Percentiles rank a stretch among this genome's conserved stretches.
These are phyloP conservation scores for Agrotis clavis DNA, from an alignment of 2,888 invertebrate genomes.

Conservation along the genomic window DNA sequence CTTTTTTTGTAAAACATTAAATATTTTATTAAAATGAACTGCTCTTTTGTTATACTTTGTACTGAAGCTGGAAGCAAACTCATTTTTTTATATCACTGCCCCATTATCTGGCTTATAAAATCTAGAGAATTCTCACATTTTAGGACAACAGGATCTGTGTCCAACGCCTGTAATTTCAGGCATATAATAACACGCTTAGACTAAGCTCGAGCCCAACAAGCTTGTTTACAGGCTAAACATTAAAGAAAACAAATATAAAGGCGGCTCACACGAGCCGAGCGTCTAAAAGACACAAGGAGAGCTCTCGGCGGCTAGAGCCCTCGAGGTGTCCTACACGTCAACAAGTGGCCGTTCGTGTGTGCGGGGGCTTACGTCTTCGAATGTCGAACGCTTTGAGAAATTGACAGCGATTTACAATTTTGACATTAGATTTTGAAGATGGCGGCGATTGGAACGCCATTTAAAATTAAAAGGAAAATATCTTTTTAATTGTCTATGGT, in stretches of 20 bases:
- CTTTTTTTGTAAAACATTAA: constrained; percentile 5
- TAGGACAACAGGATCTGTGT: neutral
- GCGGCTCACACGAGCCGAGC: constrained; percentile 59
- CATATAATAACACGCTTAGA: neutral
- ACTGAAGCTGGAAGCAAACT: neutral
- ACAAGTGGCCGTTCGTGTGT: constrained; percentile 86
- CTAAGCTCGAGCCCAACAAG: constrained; percentile 15
- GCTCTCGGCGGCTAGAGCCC: constrained; percentile 83
- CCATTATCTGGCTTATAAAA: neutral
- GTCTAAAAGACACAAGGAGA: constrained; percentile 82
- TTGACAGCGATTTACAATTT: constrained; percentile 23
- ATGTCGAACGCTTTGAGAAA: constrained; percentile 52
- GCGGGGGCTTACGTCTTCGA: constrained; percentile 63
- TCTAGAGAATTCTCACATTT: neutral
- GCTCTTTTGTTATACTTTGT: neutral
- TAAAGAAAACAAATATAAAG: constrained; percentile 61
- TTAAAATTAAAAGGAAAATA: neutral
- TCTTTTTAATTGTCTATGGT: neutral
- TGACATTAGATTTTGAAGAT: constrained; percentile 22
- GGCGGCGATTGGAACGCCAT: neutral
- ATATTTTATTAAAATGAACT: neutral
- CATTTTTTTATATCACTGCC: neutral
- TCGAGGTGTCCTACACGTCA: constrained; percentile 80
- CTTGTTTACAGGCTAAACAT: constrained; percentile 33
- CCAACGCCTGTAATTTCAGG: constrained; percentile 6